These are phyloP conservation scores for Embiotoca jacksoni DNA, from an alignment of 2,113 vertebrate species.

Conservation along the genomic window DNA sequence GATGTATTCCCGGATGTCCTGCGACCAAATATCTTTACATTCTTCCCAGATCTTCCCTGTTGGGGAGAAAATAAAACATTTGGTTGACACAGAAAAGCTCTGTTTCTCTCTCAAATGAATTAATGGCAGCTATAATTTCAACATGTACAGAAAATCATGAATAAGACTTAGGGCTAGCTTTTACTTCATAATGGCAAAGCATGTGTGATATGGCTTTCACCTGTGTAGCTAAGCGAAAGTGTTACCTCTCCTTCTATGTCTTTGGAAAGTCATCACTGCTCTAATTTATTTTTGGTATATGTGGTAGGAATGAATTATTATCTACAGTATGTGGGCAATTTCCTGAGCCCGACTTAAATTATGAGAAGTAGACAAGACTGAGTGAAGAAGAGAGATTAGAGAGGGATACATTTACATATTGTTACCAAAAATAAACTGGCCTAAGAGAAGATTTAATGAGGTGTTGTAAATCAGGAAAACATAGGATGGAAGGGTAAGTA, in stretches of 20 bases:
- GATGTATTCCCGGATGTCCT: conserved; percentile 95
- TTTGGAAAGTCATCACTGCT: conserved; percentile 13
- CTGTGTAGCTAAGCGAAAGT: background rate
- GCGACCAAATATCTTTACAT: conserved; percentile 96
- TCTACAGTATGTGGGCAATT: background rate
- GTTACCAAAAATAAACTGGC: background rate
- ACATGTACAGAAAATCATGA: background rate
- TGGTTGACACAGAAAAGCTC: background rate
- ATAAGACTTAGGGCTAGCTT: background rate
- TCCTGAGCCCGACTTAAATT: conserved; percentile 23
- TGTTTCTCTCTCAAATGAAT: conserved; percentile 9
- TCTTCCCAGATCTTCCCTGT: conserved; percentile 97
- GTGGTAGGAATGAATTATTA: conserved; percentile 19
- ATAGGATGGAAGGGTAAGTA: background rate
- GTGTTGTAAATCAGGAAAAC: background rate
- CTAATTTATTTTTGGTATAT: conserved; percentile 34
- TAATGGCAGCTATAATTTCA: background rate
- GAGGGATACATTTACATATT: background rate
- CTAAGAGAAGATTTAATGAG: background rate
- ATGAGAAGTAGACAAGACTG: background rate
- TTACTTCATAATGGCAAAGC: background rate
- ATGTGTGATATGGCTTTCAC: background rate
- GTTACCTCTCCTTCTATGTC: conserved; percentile 24
- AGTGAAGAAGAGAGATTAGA: background rate
- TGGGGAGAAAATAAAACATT: conserved; percentile 7